These are phyloP conservation scores for Scolopax mira DNA, from an alignment of 2,113 vertebrate genomes.

Conservation along the genomic window DNA sequence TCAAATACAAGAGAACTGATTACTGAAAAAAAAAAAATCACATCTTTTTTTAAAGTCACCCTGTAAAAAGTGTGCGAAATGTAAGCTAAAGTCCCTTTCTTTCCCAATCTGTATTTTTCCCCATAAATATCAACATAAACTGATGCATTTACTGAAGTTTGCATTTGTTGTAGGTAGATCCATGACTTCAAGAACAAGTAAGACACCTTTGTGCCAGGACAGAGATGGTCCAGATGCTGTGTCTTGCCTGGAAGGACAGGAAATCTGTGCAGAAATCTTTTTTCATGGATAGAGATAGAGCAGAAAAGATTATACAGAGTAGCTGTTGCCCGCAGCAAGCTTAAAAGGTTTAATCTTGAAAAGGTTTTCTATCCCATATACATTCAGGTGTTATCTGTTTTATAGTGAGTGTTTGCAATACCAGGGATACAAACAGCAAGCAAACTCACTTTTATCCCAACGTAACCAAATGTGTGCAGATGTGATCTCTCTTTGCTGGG, in stretches of 20 bases:
- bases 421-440: neutral
- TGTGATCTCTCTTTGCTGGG: neutral
- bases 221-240: neutral
- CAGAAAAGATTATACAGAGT: neutral
- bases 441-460: neutral
- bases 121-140: neutral
- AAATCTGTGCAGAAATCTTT: neutral
- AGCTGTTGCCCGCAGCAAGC: neutral
- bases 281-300: neutral
- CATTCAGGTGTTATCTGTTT: neutral
- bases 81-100: neutral
- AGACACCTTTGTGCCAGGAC: neutral
- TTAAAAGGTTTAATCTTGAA: neutral
- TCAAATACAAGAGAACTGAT: neutral
- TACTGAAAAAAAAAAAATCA: neutral
- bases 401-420: neutral
- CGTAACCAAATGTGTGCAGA: neutral
- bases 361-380: neutral
- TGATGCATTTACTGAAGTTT: neutral
- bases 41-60: neutral
- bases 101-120: neutral
- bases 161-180: neutral
- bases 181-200: neutral
- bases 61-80: neutral
- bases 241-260: neutral